phyloP scores from a whole-genome alignment of 2,888 invertebrate genomes.

The Tineola bisselliella region DNA sequence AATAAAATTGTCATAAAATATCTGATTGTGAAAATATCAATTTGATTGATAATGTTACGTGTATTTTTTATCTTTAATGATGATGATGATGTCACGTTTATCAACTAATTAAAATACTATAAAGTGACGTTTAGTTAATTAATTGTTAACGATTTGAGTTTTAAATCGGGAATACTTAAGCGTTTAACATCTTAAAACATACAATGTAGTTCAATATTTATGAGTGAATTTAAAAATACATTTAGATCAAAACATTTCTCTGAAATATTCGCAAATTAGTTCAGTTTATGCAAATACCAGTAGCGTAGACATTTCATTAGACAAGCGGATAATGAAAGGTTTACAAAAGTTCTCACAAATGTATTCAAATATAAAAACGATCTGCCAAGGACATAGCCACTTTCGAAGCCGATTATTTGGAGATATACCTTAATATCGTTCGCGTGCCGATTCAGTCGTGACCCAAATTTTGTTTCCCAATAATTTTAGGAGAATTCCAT shows the following conservation, averaged over 20 bases:
- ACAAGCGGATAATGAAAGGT: not conserved
- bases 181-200: too few species aligned
- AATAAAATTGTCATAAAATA: too few species aligned
- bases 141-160: too few species aligned
- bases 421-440: constrained; percentile 6
- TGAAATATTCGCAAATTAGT: not conserved
- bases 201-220: not conserved
- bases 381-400: constrained; percentile 9
- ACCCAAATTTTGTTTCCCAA: constrained; percentile 9
- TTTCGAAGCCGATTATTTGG: constrained; percentile 6
- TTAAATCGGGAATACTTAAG: too few species aligned
- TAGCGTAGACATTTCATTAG: constrained; percentile 5
- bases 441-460: constrained; percentile 14
- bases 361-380: constrained; percentile 8
- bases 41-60: too few species aligned
- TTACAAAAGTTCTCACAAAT: not conserved
- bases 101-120: too few species aligned
- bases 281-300: not conserved
- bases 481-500: constrained; percentile 14
- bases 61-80: too few species aligned
- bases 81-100: too few species aligned
- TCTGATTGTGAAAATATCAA: too few species aligned
- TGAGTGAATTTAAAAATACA: not conserved
- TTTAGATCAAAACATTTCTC: constrained; percentile 5
- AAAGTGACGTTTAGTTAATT: too few species aligned